phyloP scores from a whole-genome alignment of 2,113 vertebrate genomes.

The Microtus pennsylvanicus region DNA sequence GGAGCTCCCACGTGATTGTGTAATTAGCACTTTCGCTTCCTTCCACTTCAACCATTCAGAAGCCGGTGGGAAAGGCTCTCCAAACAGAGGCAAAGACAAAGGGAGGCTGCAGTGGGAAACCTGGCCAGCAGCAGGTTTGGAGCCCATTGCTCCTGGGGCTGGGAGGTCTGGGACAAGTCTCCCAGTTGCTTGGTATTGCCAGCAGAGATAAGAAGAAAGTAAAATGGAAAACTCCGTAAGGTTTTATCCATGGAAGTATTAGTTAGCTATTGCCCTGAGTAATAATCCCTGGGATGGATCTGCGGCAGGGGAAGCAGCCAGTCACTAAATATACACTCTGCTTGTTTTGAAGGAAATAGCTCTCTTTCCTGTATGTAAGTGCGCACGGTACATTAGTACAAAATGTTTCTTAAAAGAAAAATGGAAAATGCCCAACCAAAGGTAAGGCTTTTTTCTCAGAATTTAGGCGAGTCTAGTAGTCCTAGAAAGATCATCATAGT shows the following conservation, averaged over 20 bases:
- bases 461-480: not conserved
- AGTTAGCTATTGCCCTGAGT: not conserved
- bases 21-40: slow-evolving; percentile 30
- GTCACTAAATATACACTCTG: slow-evolving; percentile 32
- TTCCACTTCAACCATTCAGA: not conserved
- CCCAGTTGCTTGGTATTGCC: rapidly evolving
- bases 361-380: slow-evolving; percentile 60
- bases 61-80: not conserved
- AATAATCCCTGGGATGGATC: not conserved
- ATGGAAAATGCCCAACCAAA: slow-evolving; percentile 15
- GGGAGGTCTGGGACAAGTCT: not conserved
- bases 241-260: not conserved
- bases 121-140: rapidly evolving
- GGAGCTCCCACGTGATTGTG: not conserved
- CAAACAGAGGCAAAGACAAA: rapidly evolving
- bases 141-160: not conserved
- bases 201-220: not conserved
- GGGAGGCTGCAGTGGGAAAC: not conserved
- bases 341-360: slow-evolving; percentile 53
- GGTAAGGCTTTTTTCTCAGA: slow-evolving; percentile 12
- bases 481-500: not conserved
- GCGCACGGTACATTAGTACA: slow-evolving; percentile 16
- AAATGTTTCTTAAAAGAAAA: slow-evolving; percentile 52
- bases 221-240: not conserved
- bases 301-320: not conserved